Base-by-base conservation (phyloP, 2,797 vertebrate genomes). In the Myotis daubentonii region DNA sequence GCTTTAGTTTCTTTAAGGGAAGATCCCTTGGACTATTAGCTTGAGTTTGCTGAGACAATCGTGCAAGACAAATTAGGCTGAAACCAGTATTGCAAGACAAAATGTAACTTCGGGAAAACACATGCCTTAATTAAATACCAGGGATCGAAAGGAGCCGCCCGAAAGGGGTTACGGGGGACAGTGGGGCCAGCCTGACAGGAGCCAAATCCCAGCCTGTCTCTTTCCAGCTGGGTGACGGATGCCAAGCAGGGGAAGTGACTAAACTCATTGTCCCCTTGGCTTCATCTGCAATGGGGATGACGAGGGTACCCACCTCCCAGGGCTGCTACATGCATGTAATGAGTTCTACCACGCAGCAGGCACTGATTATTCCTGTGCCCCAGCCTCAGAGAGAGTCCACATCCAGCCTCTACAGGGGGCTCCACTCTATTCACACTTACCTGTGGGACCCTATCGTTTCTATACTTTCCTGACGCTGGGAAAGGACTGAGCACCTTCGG, bases 101-200 rank as follows among this genome's bases (percentile, higher is more conserved):
- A 95, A 92, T 76, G 74, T 85, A 92, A 81, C 47, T 53, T 57
- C 33, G 72, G 88, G 88, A 86, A 93, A 91, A 75, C 36, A 47
- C n/a, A n/a, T 49, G 65, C 57, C n/a, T 71, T 91, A 36, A 85
- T 80, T 89, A 92, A 93, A 87, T 47, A n/a, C 25, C 71, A 75
- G 57, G 72, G n/a, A 8, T 30, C 51, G 28, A 4, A 81, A 55
- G 81, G 62, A 60, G 15, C 38, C 65, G 47, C 25, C 55, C 5
- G 38, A 68, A 57, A 57, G 38, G n/a, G 28, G 25, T 72, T n/a
- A 74, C 3, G 20, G 20, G 53, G 16, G 57, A 68, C 47, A 33
- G 70, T 33, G 55, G 79, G 49, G 47, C 28, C 36, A 19, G 51
- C 4, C 55, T 23, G 49, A 22, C 22, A 30, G 17, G 16, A 51